Percentiles rank a stretch among this genome's conserved stretches.
phyloP scores from a whole-genome alignment of 2,888 invertebrate species.

The Creontiades dilutus region DNA sequence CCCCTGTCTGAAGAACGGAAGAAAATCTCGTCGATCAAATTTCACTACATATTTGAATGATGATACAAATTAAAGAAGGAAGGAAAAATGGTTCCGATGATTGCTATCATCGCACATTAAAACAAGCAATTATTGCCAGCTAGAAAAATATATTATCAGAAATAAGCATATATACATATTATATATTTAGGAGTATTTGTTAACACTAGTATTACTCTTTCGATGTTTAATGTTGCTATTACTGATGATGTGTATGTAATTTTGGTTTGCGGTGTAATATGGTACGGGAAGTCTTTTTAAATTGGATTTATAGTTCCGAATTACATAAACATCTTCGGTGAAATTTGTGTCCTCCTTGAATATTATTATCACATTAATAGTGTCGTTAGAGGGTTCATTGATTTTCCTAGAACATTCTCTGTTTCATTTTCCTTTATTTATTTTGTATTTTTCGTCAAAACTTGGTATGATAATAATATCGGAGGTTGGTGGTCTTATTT shows the following conservation, averaged over 20 bases:
- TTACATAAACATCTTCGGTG: constrained; percentile 54
- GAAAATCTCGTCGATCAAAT: background rate
- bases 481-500: constrained; percentile 24
- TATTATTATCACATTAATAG: constrained; percentile 56
- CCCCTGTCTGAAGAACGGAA: background rate
- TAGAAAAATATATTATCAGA: constrained; percentile 26
- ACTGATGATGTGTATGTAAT: constrained; percentile 72
- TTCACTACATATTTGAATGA: constrained; percentile 16
- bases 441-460: constrained; percentile 31
- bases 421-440: too few relatives aligned
- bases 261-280: background rate
- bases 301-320: background rate
- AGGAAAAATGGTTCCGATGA: constrained; percentile 42
- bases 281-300: background rate
- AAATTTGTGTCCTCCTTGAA: constrained; percentile 47
- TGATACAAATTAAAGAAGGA: constrained; percentile 12
- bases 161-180: constrained; percentile 19
- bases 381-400: constrained; percentile 47
- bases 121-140: constrained; percentile 56
- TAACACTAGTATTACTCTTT: constrained; percentile 74
- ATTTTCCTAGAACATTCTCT: constrained; percentile 38
- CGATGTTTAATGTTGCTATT: constrained; percentile 58
- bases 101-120: constrained; percentile 55
- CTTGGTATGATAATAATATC: constrained; percentile 62
- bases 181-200: constrained; percentile 73